phyloP scores from a whole-genome alignment of 2,888 invertebrate genomes.

The Tipula lateralis region DNA sequence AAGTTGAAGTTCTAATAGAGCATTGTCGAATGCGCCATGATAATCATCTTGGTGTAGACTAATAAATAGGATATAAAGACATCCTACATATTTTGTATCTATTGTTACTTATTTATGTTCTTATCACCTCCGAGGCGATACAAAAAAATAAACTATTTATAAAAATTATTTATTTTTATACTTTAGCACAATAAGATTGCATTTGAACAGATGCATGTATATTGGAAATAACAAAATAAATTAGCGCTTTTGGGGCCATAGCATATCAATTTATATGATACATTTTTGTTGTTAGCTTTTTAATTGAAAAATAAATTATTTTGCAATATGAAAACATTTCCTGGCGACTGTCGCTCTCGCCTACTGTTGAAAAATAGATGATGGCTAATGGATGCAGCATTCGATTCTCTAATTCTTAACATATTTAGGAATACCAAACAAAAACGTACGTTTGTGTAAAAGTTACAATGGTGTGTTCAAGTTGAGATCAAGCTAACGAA shows the following conservation, averaged over 20 bases:
- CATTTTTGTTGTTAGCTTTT: not conserved
- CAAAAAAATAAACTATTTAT: not conserved
- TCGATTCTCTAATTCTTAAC: too few species aligned
- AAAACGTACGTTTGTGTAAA: too few species aligned
- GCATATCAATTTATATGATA: not conserved
- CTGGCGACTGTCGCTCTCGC: constrained; percentile 2
- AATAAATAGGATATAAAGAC: too few species aligned
- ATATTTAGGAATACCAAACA: too few species aligned
- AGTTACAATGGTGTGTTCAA: too few species aligned
- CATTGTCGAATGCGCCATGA: too few species aligned
- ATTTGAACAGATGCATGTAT: not conserved
- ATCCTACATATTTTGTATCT: not conserved
- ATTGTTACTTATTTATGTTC: not conserved
- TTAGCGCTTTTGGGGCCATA: constrained; percentile 6
- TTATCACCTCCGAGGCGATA: not conserved
- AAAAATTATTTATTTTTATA: not conserved
- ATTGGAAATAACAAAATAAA: not conserved
- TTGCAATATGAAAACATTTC: not conserved
- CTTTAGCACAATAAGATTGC: not conserved
- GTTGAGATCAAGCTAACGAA: too few species aligned
- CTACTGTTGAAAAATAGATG: too few species aligned
- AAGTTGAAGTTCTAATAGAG: too few species aligned
- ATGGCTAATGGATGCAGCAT: too few species aligned
- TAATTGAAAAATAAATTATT: not conserved
- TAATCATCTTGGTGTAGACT: too few species aligned